These are phyloP conservation scores for Cheilosia scutellata DNA, from an alignment of 2,888 invertebrate genomes.

Conservation along the genomic window DNA sequence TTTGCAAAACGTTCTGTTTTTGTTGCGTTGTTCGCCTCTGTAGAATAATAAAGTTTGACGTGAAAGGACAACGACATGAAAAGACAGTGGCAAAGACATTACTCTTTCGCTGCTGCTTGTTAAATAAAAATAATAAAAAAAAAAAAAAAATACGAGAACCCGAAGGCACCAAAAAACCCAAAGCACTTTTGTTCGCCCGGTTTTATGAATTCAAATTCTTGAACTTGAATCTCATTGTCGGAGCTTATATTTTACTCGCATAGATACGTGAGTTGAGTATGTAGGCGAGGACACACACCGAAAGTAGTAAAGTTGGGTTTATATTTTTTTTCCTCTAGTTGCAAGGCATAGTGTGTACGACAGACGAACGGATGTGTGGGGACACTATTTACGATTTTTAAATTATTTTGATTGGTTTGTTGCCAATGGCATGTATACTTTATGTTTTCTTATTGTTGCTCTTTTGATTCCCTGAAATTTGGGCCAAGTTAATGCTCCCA, in stretches of 20 bases:
- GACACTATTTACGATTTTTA: slow-evolving; percentile 65
- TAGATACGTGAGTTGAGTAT: slow-evolving; percentile 27
- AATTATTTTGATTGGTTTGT: slow-evolving; percentile 66
- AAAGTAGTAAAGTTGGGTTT: slow-evolving; percentile 36
- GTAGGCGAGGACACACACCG: slow-evolving; percentile 9
- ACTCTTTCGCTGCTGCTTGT: slow-evolving; percentile 54
- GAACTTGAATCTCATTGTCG: slow-evolving; percentile 61
- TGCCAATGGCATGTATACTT: slow-evolving; percentile 24
- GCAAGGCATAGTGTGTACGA: slow-evolving; percentile 7
- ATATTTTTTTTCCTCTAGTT: slow-evolving; percentile 24
- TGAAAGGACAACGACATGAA: slow-evolving; percentile 67
- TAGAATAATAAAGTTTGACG: slow-evolving; percentile 68
- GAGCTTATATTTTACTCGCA: slow-evolving; percentile 43
- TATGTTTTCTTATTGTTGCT: background rate
- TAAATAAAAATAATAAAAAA: slow-evolving; percentile 27
- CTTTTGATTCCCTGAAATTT: background rate
- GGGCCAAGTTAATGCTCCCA: background rate
- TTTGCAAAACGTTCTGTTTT: slow-evolving; percentile 20
- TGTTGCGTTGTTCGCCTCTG: slow-evolving; percentile 28
- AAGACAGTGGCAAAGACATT: slow-evolving; percentile 72
- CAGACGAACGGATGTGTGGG: slow-evolving; percentile 20
- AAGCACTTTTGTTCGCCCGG: slow-evolving; percentile 59
- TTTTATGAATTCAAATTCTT: slow-evolving; percentile 74
- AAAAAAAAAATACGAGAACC: slow-evolving; percentile 2
- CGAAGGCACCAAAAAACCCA: slow-evolving; percentile 31